Conservation (phyloP, 1,140 invertebrate genomes). For the Asbolus verrucosus region DNA sequence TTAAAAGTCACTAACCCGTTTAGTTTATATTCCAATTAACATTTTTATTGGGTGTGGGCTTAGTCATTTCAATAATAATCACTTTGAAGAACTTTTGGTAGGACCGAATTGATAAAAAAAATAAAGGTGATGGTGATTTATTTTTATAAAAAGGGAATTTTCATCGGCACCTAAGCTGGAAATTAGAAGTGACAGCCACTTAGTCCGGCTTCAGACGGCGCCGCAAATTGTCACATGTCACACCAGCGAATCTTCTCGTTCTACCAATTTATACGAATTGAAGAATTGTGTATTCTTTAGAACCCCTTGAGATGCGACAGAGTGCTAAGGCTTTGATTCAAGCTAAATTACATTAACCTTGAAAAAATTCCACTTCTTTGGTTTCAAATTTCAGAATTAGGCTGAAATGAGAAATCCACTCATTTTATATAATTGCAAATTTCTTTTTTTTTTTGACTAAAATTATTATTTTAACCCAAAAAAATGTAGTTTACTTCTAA, state of each 20-base stretch:
- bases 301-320: constrained; percentile 10
- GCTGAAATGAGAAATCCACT: too few relatives aligned
- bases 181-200: constrained; percentile 60
- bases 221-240: constrained; percentile 60
- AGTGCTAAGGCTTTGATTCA: background rate
- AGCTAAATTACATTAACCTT: background rate
- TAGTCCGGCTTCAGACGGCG: constrained; percentile 45
- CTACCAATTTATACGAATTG: constrained; percentile 58
- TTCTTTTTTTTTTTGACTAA: too few relatives aligned
- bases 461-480: too few relatives aligned
- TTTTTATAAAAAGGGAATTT: constrained; percentile 27
- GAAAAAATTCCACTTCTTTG: too few relatives aligned
- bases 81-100: background rate
- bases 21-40: constrained; percentile 8
- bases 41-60: constrained; percentile 33
- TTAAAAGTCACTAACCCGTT: constrained; percentile 40
- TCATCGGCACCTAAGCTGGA: constrained; percentile 34
- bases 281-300: constrained; percentile 58
- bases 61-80: background rate
- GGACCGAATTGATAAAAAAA: background rate
- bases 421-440: too few relatives aligned
- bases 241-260: constrained; percentile 41
- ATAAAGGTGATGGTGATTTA: background rate
- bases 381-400: too few relatives aligned
- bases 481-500: too few relatives aligned